Percentiles rank a stretch among this genome's conserved stretches.
phyloP scores from a whole-genome alignment of 1,140 invertebrate genomes.

The Hyles vespertilio region DNA sequence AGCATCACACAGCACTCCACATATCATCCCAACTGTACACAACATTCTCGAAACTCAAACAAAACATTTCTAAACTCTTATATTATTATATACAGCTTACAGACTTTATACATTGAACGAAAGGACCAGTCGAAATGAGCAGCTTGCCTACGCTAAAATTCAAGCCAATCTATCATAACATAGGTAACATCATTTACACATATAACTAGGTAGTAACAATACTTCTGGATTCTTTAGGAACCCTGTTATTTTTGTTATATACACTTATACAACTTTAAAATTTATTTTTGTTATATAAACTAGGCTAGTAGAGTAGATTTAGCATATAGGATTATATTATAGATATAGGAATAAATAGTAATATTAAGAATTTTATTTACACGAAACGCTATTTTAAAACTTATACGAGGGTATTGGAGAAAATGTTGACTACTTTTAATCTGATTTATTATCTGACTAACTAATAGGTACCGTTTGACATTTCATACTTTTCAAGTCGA shows the following conservation, averaged over 20 bases:
- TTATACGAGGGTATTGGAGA: too few species aligned
- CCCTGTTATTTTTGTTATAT: conserved; percentile 31
- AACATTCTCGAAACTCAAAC: conserved; percentile 1
- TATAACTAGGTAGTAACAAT: too few species aligned
- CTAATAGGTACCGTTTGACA: too few species aligned
- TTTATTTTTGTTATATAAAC: too few species aligned
- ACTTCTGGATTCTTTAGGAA: conserved; percentile 27
- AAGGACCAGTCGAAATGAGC: neutral
- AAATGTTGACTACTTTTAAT: too few species aligned
- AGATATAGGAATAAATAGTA: too few species aligned
- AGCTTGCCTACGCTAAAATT: neutral
- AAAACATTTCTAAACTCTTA: conserved; percentile 9
- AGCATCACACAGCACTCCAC: conserved; percentile 1
- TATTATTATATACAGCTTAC: conserved; percentile 7
- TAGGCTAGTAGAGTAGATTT: too few species aligned
- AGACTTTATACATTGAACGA: conserved; percentile 10
- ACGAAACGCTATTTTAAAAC: too few species aligned
- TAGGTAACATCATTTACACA: conserved; percentile 4
- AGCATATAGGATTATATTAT: too few species aligned
- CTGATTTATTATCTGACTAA: too few species aligned
- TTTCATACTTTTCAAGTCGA: too few species aligned
- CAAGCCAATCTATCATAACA: conserved; percentile 11
- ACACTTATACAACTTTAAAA: conserved; percentile 9
- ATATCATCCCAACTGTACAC: conserved; percentile 1
- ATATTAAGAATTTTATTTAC: too few species aligned